Evolutionary conservation across 2,113 vertebrate species (phyloP).

Genomic region (Catharus minimus): DNA sequence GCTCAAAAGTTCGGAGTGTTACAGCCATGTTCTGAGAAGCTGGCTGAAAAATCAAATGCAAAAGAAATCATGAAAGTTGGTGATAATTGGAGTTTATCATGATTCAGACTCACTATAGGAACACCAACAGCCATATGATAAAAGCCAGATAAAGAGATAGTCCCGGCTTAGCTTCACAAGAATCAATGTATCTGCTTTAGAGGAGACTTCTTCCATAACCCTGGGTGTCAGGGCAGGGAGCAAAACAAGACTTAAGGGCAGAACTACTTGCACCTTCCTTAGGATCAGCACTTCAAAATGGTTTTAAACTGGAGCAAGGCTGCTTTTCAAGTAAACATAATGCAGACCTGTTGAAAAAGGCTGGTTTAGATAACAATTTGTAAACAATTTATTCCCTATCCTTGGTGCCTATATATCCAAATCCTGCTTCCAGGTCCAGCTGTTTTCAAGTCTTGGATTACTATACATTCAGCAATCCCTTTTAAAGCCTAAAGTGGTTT

Average conservation of each 20-base stretch:
- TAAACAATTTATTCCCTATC: background rate
- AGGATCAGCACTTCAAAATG: background rate
- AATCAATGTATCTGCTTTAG: background rate
- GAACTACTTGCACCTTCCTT: background rate
- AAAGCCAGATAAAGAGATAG: background rate
- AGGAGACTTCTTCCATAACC: background rate
- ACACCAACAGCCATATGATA: background rate
- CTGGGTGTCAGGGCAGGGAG: background rate
- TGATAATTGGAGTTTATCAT: background rate
- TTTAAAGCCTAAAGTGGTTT: background rate
- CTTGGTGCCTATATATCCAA: background rate
- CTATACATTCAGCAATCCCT: background rate
- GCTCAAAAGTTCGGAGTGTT: background rate
- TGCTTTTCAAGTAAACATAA: background rate
- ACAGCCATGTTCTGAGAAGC: background rate
- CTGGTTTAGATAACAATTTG: background rate
- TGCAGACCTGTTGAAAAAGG: background rate
- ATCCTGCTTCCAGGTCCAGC: background rate
- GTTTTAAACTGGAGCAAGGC: background rate
- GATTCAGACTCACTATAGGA: background rate
- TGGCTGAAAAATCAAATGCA: background rate
- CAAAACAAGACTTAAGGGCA: background rate
- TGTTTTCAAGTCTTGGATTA: background rate
- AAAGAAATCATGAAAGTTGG: background rate
- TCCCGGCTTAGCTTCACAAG: background rate